Percentiles rank a stretch among this genome's conserved stretches.
Conservation (phyloP, 2,113 vertebrate genomes). For the Gallinago media region DNA sequence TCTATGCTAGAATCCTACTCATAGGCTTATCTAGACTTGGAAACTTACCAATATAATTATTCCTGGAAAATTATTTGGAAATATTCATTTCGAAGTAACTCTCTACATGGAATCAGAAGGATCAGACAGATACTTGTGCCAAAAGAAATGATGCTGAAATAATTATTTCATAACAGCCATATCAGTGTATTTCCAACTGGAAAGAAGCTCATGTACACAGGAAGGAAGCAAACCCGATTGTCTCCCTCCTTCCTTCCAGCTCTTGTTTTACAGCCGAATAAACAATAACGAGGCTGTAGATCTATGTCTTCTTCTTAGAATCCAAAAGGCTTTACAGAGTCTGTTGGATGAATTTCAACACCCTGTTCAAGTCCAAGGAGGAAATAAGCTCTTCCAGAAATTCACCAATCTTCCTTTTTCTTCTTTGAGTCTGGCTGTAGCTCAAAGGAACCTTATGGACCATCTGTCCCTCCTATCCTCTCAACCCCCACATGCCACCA, state of each 20-base stretch:
- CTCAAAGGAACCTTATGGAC: slow-evolving; percentile 62
- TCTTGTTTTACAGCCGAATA: slow-evolving; percentile 54
- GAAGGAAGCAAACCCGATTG: slow-evolving; percentile 52
- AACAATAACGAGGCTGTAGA: slow-evolving; percentile 57
- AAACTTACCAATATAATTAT: slow-evolving; percentile 14
- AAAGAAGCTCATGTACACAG: slow-evolving; percentile 1
- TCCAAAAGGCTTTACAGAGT: slow-evolving; percentile 57
- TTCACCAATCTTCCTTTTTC: slow-evolving; percentile 57
- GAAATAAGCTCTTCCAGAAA: slow-evolving; percentile 70
- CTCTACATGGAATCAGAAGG: background rate
- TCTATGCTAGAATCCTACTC: background rate
- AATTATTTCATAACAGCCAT: slow-evolving; percentile 15
- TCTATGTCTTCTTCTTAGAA: slow-evolving; percentile 63
- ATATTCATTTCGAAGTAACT: background rate
- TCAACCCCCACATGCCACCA: slow-evolving; percentile 59
- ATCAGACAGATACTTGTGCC: background rate
- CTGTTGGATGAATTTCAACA: slow-evolving; percentile 69
- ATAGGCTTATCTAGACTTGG: slow-evolving; percentile 20
- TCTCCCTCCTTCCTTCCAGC: slow-evolving; percentile 19
- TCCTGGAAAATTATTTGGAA: slow-evolving; percentile 23
- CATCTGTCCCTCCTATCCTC: slow-evolving; percentile 63
- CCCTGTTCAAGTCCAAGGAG: slow-evolving; percentile 57
- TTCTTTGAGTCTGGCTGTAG: slow-evolving; percentile 59
- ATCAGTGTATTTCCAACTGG: slow-evolving; percentile 26
- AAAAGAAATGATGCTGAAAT: slow-evolving; percentile 16